phyloP scores from a whole-genome alignment of 1,140 invertebrate genomes.

The Oppia nitens region DNA sequence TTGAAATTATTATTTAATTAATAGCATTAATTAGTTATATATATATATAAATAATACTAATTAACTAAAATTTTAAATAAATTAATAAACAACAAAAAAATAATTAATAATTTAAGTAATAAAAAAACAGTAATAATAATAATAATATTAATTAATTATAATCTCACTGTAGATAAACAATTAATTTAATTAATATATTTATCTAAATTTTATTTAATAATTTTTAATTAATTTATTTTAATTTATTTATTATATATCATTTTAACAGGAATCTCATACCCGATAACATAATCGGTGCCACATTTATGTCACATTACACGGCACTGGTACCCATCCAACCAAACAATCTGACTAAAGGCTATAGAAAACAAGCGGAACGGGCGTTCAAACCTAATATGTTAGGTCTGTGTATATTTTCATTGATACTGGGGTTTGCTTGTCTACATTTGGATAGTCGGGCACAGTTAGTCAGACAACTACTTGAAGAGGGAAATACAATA shows the following conservation, averaged over 20 bases:
- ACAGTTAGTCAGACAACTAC: slow-evolving; percentile 53
- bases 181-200: neutral
- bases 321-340: neutral
- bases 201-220: neutral
- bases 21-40: no score
- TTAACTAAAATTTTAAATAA: no score
- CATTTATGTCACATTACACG: slow-evolving; percentile 8
- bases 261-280: slow-evolving; percentile 18
- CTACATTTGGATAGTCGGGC: slow-evolving; percentile 49
- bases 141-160: no score
- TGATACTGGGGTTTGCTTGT: slow-evolving; percentile 53
- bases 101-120: no score
- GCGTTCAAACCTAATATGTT: slow-evolving; percentile 7
- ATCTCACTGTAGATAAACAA: neutral
- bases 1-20: no score
- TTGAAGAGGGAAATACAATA: slow-evolving; percentile 62
- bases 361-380: neutral
- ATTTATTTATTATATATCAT: neutral
- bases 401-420: slow-evolving; percentile 1
- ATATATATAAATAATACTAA: no score
- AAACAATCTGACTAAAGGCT: neutral
- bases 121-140: no score
- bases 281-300: slow-evolving; percentile 17
- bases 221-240: neutral
- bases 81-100: no score